Evolutionary conservation across 2,113 vertebrate genomes (phyloP).

Genomic region (Nicator chloris): DNA sequence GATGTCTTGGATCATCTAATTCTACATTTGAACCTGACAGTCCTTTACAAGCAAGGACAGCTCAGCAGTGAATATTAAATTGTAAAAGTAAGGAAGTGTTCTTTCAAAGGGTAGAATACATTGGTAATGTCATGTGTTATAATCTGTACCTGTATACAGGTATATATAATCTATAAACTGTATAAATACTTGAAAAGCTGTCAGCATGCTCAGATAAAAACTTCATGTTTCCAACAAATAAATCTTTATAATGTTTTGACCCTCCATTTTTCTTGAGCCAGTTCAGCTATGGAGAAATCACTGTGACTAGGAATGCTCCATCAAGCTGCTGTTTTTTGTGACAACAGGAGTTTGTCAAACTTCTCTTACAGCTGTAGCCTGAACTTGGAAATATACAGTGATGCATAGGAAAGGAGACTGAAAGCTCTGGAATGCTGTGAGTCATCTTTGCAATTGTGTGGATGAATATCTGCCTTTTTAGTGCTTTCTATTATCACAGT

Average conservation of each 20-base stretch:
- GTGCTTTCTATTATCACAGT: background rate
- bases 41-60: conserved; percentile 25
- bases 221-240: background rate
- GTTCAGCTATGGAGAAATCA: background rate
- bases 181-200: background rate
- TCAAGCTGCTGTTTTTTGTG: background rate
- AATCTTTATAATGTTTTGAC: background rate
- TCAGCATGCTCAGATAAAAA: conserved; percentile 20
- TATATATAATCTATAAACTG: too few species aligned
- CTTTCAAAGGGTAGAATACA: background rate
- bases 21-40: conserved; percentile 39
- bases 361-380: background rate
- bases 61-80: conserved; percentile 37
- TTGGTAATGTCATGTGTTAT: background rate
- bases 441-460: background rate
- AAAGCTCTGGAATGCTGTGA: background rate
- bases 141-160: too few species aligned
- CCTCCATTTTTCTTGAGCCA: background rate
- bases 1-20: conserved; percentile 22
- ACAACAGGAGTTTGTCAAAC: background rate
- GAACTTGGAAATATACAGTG: background rate
- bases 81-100: conserved; percentile 7
- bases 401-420: background rate
- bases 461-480: background rate
- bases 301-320: background rate